Percentiles rank a stretch among this genome's conserved stretches.
These are phyloP conservation scores for Embidobia sp. DNA, from an alignment of 2,888 invertebrate species.

Conservation along the genomic window DNA sequence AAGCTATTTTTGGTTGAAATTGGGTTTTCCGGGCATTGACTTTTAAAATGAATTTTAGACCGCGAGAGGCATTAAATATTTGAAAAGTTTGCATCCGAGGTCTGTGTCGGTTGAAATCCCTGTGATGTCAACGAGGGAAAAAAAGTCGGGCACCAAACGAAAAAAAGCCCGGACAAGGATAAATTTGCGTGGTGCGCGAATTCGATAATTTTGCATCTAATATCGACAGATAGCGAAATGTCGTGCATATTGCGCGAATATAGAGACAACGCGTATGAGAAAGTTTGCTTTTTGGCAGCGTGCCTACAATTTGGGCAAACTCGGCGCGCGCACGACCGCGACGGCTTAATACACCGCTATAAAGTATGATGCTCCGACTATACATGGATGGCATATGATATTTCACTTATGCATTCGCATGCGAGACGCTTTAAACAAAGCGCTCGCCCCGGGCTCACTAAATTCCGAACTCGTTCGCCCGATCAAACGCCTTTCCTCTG, in stretches of 20 bases:
- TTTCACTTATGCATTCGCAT: slow-evolving; percentile 63
- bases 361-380: slow-evolving; percentile 57
- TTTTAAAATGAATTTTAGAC: no score
- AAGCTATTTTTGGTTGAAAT: no score
- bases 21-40: no score
- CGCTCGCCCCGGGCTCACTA: slow-evolving; percentile 23
- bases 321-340: slow-evolving; percentile 57
- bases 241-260: slow-evolving; percentile 50
- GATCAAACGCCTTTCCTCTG: slow-evolving; percentile 38
- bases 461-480: slow-evolving; percentile 37
- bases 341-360: slow-evolving; percentile 66
- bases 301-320: slow-evolving; percentile 64
- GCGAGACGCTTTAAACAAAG: slow-evolving; percentile 53
- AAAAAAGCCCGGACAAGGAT: background rate
- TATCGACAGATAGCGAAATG: slow-evolving; percentile 33
- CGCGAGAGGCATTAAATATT: no score
- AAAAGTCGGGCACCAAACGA: background rate
- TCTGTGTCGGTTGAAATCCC: background rate
- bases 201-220: slow-evolving; percentile 56
- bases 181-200: slow-evolving; percentile 12
- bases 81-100: no score
- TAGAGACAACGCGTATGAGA: slow-evolving; percentile 57
- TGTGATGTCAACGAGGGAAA: background rate
- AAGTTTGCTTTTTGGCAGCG: slow-evolving; percentile 62
- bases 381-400: slow-evolving; percentile 64